phyloP scores from a whole-genome alignment of 2,113 vertebrate species.

The Eubucco bourcierii region DNA sequence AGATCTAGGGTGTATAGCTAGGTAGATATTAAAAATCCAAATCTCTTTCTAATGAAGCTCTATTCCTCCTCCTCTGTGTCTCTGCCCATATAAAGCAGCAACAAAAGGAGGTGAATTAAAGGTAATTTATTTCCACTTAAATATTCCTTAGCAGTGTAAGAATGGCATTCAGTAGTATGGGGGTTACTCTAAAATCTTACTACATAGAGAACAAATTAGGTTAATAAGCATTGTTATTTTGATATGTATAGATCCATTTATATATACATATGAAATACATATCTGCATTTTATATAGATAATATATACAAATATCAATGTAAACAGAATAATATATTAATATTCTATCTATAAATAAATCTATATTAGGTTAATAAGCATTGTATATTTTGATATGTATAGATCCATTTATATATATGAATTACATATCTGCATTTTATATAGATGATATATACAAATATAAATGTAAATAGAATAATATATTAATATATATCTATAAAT shows the following conservation, averaged over 20 bases:
- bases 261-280: background rate
- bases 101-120: background rate
- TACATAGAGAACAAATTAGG: background rate
- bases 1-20: background rate
- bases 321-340: too few species aligned
- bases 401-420: too few species aligned
- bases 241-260: background rate
- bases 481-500: too few species aligned
- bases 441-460: too few species aligned
- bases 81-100: background rate
- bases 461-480: too few species aligned
- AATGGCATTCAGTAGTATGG: background rate
- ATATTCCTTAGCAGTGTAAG: background rate
- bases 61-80: background rate
- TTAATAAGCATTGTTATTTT: background rate
- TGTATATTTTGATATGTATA: too few species aligned
- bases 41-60: background rate
- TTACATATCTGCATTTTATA: too few species aligned
- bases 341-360: too few species aligned
- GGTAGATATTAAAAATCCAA: constrained; percentile 28
- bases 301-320: too few species aligned
- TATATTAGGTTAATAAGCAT: too few species aligned
- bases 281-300: too few species aligned
- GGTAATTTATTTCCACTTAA: background rate
- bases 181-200: background rate